Evolutionary conservation across 2,797 vertebrate species (phyloP), one percentile per base, ranked within the genome.

Genomic region (Enteromius fasciolatus): DNA sequence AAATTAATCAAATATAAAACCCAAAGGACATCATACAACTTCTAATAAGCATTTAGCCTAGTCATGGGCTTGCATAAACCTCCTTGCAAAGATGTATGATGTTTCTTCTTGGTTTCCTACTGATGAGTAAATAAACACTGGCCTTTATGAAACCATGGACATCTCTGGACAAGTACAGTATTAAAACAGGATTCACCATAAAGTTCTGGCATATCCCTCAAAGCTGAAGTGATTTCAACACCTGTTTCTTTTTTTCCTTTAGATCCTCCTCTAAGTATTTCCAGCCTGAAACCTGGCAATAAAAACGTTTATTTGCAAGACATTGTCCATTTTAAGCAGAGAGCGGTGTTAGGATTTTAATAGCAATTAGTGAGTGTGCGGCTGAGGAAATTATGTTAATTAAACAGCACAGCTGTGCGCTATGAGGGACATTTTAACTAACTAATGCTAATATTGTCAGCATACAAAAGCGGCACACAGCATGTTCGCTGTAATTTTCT

Each of bases 371-470:
- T 59, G 79, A 18, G 61, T 90, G 91, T 91, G 91, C 89, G 90
- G 87, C 69, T 48, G 86, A 87, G 86, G 86, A 91, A 89, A 93
- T 94, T 90, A 89, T 87, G 84, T 86, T 89, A 78, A 94, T 94
- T 91, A 93, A 91, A 90, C 86, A 28, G 74, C 93, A 91, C 94
- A 95, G 94, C 94, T 95, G 94, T 93, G 93, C 59, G 46, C 91
- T 92, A 94, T 90, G 90, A 93, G 92, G 91, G 93, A 89, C 69
- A 83, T 87, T 87, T 83, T 73, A 54, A 84, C 89, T 93, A 92
- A 94, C 93, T 86, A 84, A 72, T 76, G 79, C 90, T 91, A 94
- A 93, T 92, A 92, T 91, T 92, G 89, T 89, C 90, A 86, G 89
- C 90, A 90, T 86, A 83, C 81, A 89, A 87, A 90, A 92, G 80